Conservation (phyloP, 2,113 vertebrate species). For the Labeo catla region DNA sequence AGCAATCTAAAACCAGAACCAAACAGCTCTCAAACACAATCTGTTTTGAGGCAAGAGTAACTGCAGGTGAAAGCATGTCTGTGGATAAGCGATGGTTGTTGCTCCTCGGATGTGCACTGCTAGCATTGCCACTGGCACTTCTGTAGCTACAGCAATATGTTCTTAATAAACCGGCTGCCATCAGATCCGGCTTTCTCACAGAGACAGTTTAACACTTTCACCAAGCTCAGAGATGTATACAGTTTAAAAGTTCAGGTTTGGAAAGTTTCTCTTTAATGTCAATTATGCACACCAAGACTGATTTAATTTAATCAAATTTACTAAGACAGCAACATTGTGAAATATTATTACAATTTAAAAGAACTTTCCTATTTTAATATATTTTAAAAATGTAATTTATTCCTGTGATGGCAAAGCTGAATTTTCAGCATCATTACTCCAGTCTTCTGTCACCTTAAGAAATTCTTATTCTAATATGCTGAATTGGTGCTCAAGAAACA, state of each 20-base stretch:
- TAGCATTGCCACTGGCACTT: constrained; percentile 9
- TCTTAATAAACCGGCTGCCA: constrained; percentile 1
- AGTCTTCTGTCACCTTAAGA: neutral
- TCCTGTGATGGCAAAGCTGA: neutral
- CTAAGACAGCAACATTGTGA: no score
- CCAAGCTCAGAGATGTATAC: neutral
- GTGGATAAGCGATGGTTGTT: constrained; percentile 23
- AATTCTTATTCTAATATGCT: neutral
- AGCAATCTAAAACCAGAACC: constrained; percentile 4
- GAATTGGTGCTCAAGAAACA: neutral
- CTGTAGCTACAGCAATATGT: neutral
- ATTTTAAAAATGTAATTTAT: no score
- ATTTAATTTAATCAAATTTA: no score
- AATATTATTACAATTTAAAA: no score
- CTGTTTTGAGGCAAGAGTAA: constrained; percentile 9
- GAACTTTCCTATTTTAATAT: no score
- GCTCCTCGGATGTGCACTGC: neutral
- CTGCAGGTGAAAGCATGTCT: neutral
- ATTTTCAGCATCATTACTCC: neutral
- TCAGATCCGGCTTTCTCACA: neutral
- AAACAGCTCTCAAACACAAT: constrained; percentile 10
- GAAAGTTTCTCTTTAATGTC: neutral
- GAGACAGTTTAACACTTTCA: neutral
- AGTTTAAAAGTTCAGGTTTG: neutral
- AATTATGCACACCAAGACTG: neutral